Percentiles rank a stretch among this genome's conserved stretches.
phyloP scores from a whole-genome alignment of 2,888 invertebrate species.

The Nomada goodeniana region DNA sequence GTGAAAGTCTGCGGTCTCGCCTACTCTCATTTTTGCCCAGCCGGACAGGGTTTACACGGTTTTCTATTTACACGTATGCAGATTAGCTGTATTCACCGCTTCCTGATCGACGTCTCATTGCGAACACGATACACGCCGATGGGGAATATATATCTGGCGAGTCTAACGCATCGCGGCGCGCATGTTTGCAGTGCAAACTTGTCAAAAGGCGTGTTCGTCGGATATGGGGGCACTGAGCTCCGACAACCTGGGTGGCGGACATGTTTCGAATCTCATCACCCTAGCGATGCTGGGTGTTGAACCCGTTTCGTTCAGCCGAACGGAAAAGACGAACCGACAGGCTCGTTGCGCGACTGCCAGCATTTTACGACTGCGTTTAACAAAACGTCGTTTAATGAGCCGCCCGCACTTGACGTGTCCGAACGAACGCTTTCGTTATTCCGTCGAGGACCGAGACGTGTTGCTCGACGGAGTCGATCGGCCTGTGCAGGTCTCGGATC shows the following conservation, averaged over 20 bases:
- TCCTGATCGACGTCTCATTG: conserved; percentile 72
- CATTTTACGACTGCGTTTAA: conserved; percentile 33
- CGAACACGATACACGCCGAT: conserved; percentile 59
- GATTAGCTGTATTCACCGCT: conserved; percentile 41
- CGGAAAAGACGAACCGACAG: conserved; percentile 62
- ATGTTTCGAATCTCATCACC: conserved; percentile 60
- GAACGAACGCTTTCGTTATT: neutral
- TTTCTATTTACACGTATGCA: conserved; percentile 31
- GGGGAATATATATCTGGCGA: conserved; percentile 64
- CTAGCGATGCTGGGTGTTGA: conserved; percentile 52
- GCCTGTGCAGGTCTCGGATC: too few species aligned
- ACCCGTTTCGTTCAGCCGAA: conserved; percentile 58
- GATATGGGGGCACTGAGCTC: conserved; percentile 47
- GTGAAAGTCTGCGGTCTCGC: conserved; percentile 32
- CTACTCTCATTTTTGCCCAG: neutral
- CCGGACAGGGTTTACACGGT: conserved; percentile 12
- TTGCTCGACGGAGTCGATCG: conserved; percentile 15
- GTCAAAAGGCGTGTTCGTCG: conserved; percentile 72
- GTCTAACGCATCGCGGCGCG: conserved; percentile 68
- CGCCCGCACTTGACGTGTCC: conserved; percentile 19
- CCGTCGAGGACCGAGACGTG: conserved; percentile 1
- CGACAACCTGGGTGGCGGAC: conserved; percentile 70
- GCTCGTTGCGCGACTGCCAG: conserved; percentile 25
- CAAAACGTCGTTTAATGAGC: conserved; percentile 41
- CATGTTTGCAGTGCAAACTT: conserved; percentile 80